Conservation (phyloP, 1,140 invertebrate species). For the Cotesia glomerata region DNA sequence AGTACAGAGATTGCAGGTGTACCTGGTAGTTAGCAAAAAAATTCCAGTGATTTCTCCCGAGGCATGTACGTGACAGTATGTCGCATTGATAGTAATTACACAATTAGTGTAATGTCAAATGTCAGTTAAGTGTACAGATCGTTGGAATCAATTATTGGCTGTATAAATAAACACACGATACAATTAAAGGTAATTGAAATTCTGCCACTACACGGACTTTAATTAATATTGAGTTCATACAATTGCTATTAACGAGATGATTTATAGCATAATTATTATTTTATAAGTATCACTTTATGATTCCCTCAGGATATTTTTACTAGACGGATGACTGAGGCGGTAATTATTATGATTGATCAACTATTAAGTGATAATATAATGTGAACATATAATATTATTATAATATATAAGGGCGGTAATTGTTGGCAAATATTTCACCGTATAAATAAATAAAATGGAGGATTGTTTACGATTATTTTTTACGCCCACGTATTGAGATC, state of each 20-base stretch:
- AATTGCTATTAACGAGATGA: conserved; percentile 7
- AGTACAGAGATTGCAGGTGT: not conserved
- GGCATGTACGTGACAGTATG: conserved; percentile 15
- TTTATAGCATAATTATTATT: conserved; percentile 18
- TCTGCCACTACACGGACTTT: conserved; percentile 20
- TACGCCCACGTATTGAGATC: conserved; percentile 31
- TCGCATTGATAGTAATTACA: conserved; percentile 29
- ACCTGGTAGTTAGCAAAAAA: conserved; percentile 6
- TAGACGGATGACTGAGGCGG: no score
- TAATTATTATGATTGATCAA: no score
- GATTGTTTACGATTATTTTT: not conserved
- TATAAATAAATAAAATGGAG: not conserved
- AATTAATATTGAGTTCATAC: conserved; percentile 14
- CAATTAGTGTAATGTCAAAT: conserved; percentile 20
- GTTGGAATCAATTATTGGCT: not conserved
- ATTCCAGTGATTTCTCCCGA: conserved; percentile 11
- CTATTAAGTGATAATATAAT: not conserved
- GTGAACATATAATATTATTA: no score
- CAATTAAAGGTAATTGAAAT: conserved; percentile 23
- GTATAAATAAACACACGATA: not conserved
- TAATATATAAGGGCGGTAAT: no score
- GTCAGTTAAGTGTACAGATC: conserved; percentile 7
- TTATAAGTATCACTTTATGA: not conserved
- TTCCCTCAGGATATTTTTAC: no score
- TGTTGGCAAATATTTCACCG: not conserved